Base-by-base conservation (phyloP, 2,888 invertebrate species). In the Harpagoxenus sublaevis region DNA sequence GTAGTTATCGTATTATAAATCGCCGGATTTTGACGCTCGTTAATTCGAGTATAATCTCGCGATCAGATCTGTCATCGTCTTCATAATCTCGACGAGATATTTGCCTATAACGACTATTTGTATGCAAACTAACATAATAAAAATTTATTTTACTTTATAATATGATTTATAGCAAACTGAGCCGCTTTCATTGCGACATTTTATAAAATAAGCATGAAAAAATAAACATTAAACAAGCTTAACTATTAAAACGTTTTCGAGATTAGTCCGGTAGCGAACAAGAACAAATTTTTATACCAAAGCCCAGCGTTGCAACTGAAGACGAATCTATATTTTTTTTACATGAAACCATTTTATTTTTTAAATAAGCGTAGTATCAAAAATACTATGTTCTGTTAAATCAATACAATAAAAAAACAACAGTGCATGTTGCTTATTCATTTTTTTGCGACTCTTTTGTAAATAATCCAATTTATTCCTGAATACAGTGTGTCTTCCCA, bases 1-100 rank as follows among this genome's bases (percentile, higher is more conserved):
- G 35, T 70, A 70, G 57, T 68, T 45, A 68, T 79, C 78, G 48
- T 48, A 70, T 71, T 81, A 81, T 81, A 81, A 81, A 81, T 81
- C 18, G 48, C 5, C 28, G 60, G 48, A 60, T 71, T 60, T 71
- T n/a, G n/a, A n/a, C 12, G 48, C 53, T 70, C 57, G 71, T 79
- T 79, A 79, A 79, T 45, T 57, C 12, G 23, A 48, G n/a, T 12
- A n/a, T 81, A 60, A 81, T 71, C 73, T 39, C 51, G 51, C 51
- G 23, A 48, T 28, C 60, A 12, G 15, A 73, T 15, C 45, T 3
- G 51, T 39, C 51, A 6, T 53, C 51, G 6, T 53, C 39, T 65
- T 65, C 35, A 62, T 73, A 42, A 57, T 74, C 60, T 23, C 39
- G 39, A n/a, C 2, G n/a, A 55, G 15, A 39, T 48, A 70, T 70